Evolutionary conservation across 1,140 invertebrate genomes (phyloP).

Genomic region (Aphidius gifuensis): DNA sequence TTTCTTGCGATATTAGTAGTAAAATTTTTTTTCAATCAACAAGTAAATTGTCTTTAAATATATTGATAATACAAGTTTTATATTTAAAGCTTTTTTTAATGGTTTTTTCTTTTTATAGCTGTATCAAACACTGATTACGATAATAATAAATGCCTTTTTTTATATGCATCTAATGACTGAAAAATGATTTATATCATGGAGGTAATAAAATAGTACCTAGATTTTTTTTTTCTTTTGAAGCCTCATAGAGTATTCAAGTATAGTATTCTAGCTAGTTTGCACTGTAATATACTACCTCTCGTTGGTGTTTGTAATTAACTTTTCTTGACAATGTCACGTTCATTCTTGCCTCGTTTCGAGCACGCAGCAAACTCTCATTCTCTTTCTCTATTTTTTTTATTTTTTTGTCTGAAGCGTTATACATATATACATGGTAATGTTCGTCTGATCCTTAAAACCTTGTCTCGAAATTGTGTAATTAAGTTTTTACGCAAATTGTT

Average conservation of each 20-base stretch:
- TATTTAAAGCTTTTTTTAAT: neutral
- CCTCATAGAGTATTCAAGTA: no score
- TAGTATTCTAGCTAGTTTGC: conserved; percentile 21
- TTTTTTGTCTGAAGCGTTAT: conserved; percentile 4
- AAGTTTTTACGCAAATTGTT: conserved; percentile 43
- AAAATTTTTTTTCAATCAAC: conserved; percentile 16
- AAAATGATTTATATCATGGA: no score
- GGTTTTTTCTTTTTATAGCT: neutral
- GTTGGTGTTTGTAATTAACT: conserved; percentile 28
- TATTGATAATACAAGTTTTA: conserved; percentile 5
- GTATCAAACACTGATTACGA: neutral
- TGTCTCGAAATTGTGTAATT: conserved; percentile 51
- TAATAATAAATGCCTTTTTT: no score
- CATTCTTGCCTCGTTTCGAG: conserved; percentile 29
- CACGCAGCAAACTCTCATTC: conserved; percentile 17
- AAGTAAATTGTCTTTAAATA: conserved; percentile 13
- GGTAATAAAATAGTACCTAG: no score
- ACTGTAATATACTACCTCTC: conserved; percentile 28
- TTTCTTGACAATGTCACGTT: conserved; percentile 29
- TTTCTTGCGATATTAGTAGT: neutral
- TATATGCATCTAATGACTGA: no score
- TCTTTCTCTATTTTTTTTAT: neutral
- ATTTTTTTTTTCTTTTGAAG: no score
- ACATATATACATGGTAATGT: neutral
- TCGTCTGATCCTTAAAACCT: conserved; percentile 26